Conservation (phyloP, 1,140 invertebrate genomes). For the Sycophaga agraensis region DNA sequence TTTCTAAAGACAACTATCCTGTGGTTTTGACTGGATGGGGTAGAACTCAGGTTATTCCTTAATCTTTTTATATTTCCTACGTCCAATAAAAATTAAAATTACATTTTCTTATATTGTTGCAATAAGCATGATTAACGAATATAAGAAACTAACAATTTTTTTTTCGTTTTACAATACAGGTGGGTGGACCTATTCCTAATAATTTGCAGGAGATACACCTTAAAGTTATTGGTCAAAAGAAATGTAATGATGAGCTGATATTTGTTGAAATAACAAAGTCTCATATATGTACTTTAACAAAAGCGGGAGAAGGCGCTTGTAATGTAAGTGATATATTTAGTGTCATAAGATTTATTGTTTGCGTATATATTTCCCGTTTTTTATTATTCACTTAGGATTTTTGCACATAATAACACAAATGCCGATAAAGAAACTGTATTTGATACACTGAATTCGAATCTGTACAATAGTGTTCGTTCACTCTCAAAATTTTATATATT, state of each 20-base stretch:
- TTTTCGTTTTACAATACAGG: slow-evolving; percentile 21
- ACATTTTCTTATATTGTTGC: too few relatives aligned
- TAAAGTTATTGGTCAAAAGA: slow-evolving; percentile 20
- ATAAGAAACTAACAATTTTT: neutral
- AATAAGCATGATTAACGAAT: slow-evolving; percentile 7
- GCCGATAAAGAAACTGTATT: too few relatives aligned
- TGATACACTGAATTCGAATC: too few relatives aligned
- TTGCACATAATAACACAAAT: too few relatives aligned
- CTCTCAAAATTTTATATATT: too few relatives aligned
- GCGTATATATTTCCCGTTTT: too few relatives aligned
- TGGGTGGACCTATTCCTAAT: slow-evolving; percentile 32
- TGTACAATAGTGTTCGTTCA: too few relatives aligned
- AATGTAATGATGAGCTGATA: slow-evolving; percentile 12
- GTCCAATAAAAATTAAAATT: too few relatives aligned
- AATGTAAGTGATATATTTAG: too few relatives aligned
- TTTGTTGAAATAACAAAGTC: slow-evolving; percentile 34
- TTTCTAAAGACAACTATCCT: slow-evolving; percentile 1
- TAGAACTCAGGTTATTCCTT: slow-evolving; percentile 31
- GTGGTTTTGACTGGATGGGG: slow-evolving; percentile 59
- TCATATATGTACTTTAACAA: slow-evolving; percentile 65
- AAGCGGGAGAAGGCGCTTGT: slow-evolving; percentile 58
- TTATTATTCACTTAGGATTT: too few relatives aligned
- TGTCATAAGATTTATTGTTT: too few relatives aligned
- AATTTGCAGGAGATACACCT: slow-evolving; percentile 41
- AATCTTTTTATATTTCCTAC: too few relatives aligned